Evolutionary conservation across 2,888 invertebrate species (phyloP), one percentile per base, ranked within the genome.

Genomic region (Cheilosia scutellata): DNA sequence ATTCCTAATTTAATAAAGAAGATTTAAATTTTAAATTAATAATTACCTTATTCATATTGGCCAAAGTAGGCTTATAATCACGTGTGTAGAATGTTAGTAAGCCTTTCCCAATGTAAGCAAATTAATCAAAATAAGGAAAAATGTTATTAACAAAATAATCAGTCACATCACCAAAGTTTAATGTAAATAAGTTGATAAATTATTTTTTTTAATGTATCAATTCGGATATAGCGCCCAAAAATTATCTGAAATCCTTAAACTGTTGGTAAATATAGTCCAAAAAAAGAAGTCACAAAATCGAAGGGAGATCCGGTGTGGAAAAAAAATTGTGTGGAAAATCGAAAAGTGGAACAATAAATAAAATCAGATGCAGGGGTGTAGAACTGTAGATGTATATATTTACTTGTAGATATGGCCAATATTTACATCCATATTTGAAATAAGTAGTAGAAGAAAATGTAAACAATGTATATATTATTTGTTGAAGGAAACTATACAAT

Each of bases 71-170:
- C 11, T 11, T 11, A 9, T 11, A 37, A 3, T 3, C 33, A 31
- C 7, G 31, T 31, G 7, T 31, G 33, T n/a, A 40, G 7, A 44
- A 33, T 60, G 25, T 57, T 71, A 78, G 47, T 70, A 31, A 71
- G 13, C 71, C 53, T n/a, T 40, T 31, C 57, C 63, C 63, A 58
- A 33, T 42, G 71, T 42, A 49, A 78, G 78, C 78, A 42, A 53
- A 25, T 13, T 25, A 1, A 20, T 20, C 20, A 27, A 53, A 63
- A 29, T 40, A 44, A 25, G 37, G 25, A 60, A 9, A 58, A 7
- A 37, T 49, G n/a, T 47, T 63, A 16, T 44, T 25, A 53, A 63
- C 13, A 40, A 33, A 44, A 27, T 42, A 5, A 29, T 57, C 33
- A 66, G 55, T 60, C 51, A 71, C 71, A 71, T 62, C 62, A 51